Conservation (phyloP, 2,888 invertebrate genomes). For the Polymixis flavicincta region DNA sequence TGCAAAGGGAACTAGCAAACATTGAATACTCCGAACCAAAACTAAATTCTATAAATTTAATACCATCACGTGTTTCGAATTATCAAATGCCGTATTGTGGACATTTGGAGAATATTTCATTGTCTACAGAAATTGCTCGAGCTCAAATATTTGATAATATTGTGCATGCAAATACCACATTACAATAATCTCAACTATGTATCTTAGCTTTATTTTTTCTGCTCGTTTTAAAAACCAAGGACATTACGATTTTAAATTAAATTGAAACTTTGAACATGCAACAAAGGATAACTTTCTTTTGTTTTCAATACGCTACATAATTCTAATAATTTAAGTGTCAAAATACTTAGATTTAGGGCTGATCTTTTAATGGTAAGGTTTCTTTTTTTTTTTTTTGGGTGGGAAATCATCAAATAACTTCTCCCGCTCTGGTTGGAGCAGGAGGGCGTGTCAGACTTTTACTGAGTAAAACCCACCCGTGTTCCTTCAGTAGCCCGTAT, state of each 20-base stretch:
- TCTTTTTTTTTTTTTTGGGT: too few relatives aligned
- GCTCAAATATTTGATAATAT: slow-evolving; percentile 35
- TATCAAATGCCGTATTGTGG: slow-evolving; percentile 40
- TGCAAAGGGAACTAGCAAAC: slow-evolving; percentile 29
- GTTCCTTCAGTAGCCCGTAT: too few relatives aligned
- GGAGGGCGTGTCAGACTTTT: too few relatives aligned
- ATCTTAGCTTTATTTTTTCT: slow-evolving; percentile 15
- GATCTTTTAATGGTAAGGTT: too few relatives aligned
- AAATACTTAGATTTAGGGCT: neutral
- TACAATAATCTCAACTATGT: slow-evolving; percentile 26
- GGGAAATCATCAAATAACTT: too few relatives aligned
- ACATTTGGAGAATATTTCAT: slow-evolving; percentile 48
- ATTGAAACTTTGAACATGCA: slow-evolving; percentile 19
- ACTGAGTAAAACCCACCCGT: too few relatives aligned
- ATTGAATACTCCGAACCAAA: slow-evolving; percentile 20
- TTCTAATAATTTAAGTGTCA: neutral
- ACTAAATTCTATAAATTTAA: slow-evolving; percentile 51
- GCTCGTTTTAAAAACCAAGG: slow-evolving; percentile 2
- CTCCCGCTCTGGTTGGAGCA: too few relatives aligned
- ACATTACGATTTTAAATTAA: neutral
- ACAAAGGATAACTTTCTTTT: slow-evolving; percentile 4
- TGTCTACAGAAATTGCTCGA: slow-evolving; percentile 44
- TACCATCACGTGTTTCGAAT: slow-evolving; percentile 32
- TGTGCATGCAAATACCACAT: slow-evolving; percentile 56
- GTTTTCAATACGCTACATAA: neutral